Conservation (phyloP, 2,113 vertebrate species). For the Columba livia region DNA sequence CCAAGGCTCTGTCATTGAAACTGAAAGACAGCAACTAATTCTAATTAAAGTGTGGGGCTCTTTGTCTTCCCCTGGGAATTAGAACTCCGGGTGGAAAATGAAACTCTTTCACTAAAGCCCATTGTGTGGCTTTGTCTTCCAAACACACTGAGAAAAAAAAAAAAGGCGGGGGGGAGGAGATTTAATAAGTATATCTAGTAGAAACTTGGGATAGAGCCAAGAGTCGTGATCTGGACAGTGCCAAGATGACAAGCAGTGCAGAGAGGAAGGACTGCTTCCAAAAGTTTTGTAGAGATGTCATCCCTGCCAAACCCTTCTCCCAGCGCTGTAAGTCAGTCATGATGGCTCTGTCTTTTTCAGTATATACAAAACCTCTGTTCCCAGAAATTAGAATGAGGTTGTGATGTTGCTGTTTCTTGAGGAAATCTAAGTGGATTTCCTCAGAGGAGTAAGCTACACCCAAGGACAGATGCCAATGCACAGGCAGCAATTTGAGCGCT, state of each 20-base stretch:
- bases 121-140: slow-evolving; percentile 35
- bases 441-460: neutral
- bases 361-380: neutral
- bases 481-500: neutral
- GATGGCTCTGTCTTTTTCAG: neutral
- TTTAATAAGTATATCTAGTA: slow-evolving; percentile 12
- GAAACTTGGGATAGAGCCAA: slow-evolving; percentile 38
- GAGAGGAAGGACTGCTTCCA: slow-evolving; percentile 21
- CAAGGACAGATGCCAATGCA: neutral
- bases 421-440: neutral
- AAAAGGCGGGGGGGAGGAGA: neutral
- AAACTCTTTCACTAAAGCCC: slow-evolving; percentile 25
- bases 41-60: neutral
- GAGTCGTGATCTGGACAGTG: slow-evolving; percentile 65
- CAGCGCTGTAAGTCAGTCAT: neutral
- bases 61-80: neutral
- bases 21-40: slow-evolving; percentile 8
- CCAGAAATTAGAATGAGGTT: neutral
- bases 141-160: neutral
- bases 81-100: neutral
- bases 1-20: neutral
- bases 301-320: slow-evolving; percentile 17
- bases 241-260: slow-evolving; percentile 19
- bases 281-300: slow-evolving; percentile 27
- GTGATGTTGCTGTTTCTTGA: neutral